Evolutionary conservation across 1,140 invertebrate genomes (phyloP), one percentile per base, ranked within the genome.

Genomic region (Drosophila subobscura): DNA sequence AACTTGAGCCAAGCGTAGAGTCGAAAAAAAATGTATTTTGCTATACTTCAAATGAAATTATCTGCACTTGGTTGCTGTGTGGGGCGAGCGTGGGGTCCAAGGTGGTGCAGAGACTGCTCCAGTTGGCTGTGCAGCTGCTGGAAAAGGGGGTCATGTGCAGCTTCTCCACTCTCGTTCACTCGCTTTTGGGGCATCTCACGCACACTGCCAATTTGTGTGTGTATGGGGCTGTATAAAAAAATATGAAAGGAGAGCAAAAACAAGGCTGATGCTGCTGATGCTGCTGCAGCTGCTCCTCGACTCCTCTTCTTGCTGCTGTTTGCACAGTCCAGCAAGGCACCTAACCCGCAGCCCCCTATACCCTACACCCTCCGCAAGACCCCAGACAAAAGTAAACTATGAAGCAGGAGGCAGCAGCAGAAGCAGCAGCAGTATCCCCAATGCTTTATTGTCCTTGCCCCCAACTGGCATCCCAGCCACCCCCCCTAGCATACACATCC

Each of bases 31-130:
- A 75, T 77, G 58, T 85, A 86, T 85, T 79, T 85, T 86, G 64
- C 74, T 77, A 85, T 85, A 85, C 81, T 85, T 85, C 83, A 86
- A 86, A 88, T 86, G 74, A 86, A 86, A 86, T 86, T 86, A 86
- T 86, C 81, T 86, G 74, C 70, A 79, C 80, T 85, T 84, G 57
- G 53, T 0, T 7, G 22, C 33, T n/a, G 25, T 12, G 20, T 7
- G 10, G 16, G 42, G 20, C 33, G 16, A 2, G 12, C 5, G 50
- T 27, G 1, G 33, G 16, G 5, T 5, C 33, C 3, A n/a, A 12
- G n/a, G 5, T 53, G 37, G 8, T 37, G 27, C 40, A 29, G 22
- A 5, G 54, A 5, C 44, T 37, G 20, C 45, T 83, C 80, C 76
- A 83, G 61, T 72, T 76, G 67, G 75, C 64, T 75, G 71, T 73